Evolutionary conservation across 2,888 invertebrate genomes (phyloP).

Genomic region (Trichacis sp.): DNA sequence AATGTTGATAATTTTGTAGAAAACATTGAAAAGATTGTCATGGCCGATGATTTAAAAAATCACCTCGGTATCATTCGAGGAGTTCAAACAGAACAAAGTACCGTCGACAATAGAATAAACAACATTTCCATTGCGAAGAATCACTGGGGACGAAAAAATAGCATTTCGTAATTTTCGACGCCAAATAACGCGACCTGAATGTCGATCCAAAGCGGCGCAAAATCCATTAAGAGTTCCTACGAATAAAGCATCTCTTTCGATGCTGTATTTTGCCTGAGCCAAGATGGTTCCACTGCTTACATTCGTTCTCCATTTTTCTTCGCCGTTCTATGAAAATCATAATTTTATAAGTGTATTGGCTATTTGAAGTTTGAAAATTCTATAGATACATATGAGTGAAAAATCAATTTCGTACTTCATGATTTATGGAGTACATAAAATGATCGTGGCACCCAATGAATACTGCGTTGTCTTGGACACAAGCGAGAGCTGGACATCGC

Average conservation of each 20-base stretch:
- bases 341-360: neutral
- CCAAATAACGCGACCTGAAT: constrained; percentile 74
- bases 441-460: constrained; percentile 82
- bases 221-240: constrained; percentile 75
- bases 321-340: constrained; percentile 69
- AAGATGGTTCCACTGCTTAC: constrained; percentile 71
- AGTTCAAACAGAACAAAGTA: constrained; percentile 48
- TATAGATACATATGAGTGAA: too few species aligned
- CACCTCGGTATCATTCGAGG: constrained; percentile 48
- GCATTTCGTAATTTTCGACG: constrained; percentile 73
- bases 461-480: constrained; percentile 67
- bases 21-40: too few species aligned
- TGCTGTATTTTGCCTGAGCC: constrained; percentile 68
- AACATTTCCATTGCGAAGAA: constrained; percentile 72
- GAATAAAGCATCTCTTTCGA: constrained; percentile 57
- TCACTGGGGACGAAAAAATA: constrained; percentile 76
- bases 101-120: constrained; percentile 69
- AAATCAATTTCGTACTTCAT: constrained; percentile 71
- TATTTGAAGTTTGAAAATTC: too few species aligned
- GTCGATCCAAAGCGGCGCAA: constrained; percentile 71
- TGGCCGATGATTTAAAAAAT: constrained; percentile 5
- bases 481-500: constrained; percentile 74
- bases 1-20: too few species aligned
- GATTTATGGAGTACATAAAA: constrained; percentile 73
- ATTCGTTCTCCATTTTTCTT: constrained; percentile 58